Evolutionary conservation across 2,888 invertebrate species (phyloP).

Genomic region (Cheilosia scutellata): DNA sequence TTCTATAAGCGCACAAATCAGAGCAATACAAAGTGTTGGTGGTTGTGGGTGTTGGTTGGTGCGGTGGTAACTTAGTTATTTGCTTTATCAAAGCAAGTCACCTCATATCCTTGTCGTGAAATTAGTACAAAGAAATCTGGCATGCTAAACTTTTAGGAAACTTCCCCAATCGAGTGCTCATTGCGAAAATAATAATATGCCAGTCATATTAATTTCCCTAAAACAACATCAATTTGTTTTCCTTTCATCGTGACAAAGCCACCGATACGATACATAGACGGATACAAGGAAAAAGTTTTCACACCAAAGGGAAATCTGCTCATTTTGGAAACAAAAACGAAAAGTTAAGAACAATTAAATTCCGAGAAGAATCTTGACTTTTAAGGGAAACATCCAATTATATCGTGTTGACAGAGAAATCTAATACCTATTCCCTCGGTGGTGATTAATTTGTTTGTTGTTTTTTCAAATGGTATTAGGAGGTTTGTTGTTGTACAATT

Average conservation of each 20-base stretch:
- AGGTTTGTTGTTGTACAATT: neutral
- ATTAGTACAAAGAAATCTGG: slow-evolving; percentile 11
- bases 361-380: neutral
- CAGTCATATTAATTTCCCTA: slow-evolving; percentile 39
- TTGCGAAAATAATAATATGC: slow-evolving; percentile 24
- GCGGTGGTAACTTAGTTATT: too few relatives aligned
- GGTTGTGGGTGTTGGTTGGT: too few relatives aligned
- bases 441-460: slow-evolving; percentile 1
- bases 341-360: neutral
- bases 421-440: slow-evolving; percentile 2
- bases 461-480: neutral
- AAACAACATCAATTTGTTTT: slow-evolving; percentile 27
- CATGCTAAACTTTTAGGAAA: neutral
- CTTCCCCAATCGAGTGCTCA: slow-evolving; percentile 1
- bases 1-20: too few relatives aligned
- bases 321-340: neutral
- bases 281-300: neutral
- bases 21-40: too few relatives aligned
- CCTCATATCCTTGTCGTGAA: neutral
- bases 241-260: neutral
- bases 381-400: slow-evolving; percentile 9
- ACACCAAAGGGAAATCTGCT: neutral
- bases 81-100: slow-evolving; percentile 10
- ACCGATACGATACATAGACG: neutral
- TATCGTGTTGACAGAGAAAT: slow-evolving; percentile 9